Conservation (phyloP, 2,888 invertebrate genomes). For the Lithophane ornitopus region DNA sequence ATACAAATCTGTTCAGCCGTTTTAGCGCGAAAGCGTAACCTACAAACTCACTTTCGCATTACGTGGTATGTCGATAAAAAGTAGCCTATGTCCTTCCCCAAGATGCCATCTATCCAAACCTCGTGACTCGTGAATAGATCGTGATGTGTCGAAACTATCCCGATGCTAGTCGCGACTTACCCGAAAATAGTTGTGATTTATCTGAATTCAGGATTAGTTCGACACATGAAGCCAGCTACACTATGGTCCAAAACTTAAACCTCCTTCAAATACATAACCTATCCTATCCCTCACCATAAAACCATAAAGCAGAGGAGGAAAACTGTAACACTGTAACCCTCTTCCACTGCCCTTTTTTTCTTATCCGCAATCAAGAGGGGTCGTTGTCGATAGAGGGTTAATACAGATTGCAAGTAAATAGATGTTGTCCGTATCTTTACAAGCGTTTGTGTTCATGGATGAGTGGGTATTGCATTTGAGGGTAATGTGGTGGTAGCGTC, state of each 20-base stretch:
- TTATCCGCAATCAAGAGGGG: conserved; percentile 50
- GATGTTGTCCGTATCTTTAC: conserved; percentile 36
- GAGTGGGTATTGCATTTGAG: conserved; percentile 12
- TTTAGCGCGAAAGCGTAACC: too few relatives aligned
- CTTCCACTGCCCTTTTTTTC: conserved; percentile 15
- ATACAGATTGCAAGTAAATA: conserved; percentile 46
- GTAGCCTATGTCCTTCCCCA: too few relatives aligned
- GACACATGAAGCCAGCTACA: neutral
- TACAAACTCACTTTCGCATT: too few relatives aligned
- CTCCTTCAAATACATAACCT: neutral
- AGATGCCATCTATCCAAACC: too few relatives aligned
- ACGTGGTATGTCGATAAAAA: too few relatives aligned
- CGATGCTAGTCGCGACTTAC: too few relatives aligned
- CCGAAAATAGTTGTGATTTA: neutral
- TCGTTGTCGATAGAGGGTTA: conserved; percentile 41
- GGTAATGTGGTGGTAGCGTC: neutral
- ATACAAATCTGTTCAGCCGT: too few relatives aligned
- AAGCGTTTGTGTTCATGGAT: conserved; percentile 18
- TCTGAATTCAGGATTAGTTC: neutral
- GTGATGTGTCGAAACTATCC: too few relatives aligned
- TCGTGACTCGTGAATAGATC: too few relatives aligned
- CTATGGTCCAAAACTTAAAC: too few relatives aligned
- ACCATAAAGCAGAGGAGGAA: neutral
- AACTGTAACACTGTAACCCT: conserved; percentile 32
- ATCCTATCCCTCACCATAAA: neutral